Evolutionary conservation across 2,797 vertebrate genomes (phyloP).

Genomic region (Hoplostethus mediterraneus): DNA sequence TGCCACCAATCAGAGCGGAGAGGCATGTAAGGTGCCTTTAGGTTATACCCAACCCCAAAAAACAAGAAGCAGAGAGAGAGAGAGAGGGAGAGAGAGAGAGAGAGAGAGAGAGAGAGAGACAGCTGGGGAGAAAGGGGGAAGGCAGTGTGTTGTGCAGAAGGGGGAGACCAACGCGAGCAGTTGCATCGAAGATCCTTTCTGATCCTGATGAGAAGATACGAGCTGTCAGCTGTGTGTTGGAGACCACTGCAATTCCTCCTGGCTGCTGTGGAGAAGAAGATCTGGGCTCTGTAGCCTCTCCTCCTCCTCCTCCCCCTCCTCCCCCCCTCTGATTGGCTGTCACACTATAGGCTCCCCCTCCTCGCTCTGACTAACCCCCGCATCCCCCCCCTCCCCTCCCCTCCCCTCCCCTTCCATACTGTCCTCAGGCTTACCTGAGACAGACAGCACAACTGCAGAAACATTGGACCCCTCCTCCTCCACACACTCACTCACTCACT

Average conservation of each 20-base stretch:
- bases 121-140: constrained; percentile 24
- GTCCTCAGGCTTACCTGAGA: constrained; percentile 86
- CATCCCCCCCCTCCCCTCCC: constrained; percentile 27
- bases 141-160: background rate
- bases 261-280: constrained; percentile 78
- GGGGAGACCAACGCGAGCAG: constrained; percentile 56
- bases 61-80: constrained; percentile 68
- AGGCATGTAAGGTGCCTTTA: constrained; percentile 89
- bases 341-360: constrained; percentile 77
- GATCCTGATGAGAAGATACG: constrained; percentile 71
- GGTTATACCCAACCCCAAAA: constrained; percentile 87
- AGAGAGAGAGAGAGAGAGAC: constrained; percentile 55
- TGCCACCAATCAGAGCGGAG: constrained; percentile 85
- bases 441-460: constrained; percentile 78
- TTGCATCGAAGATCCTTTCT: constrained; percentile 64
- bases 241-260: constrained; percentile 73
- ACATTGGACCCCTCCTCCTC: constrained; percentile 66
- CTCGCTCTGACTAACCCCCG: constrained; percentile 55
- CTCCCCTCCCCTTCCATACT: constrained; percentile 44
- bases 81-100: constrained; percentile 39
- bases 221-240: constrained; percentile 77
- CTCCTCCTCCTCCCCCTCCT: too few relatives aligned
- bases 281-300: constrained; percentile 52
- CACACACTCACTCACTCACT: constrained; percentile 2
- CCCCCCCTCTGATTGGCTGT: constrained; percentile 75